Evolutionary conservation across 2,797 vertebrate species (phyloP).

Genomic region (Galago senegalensis): DNA sequence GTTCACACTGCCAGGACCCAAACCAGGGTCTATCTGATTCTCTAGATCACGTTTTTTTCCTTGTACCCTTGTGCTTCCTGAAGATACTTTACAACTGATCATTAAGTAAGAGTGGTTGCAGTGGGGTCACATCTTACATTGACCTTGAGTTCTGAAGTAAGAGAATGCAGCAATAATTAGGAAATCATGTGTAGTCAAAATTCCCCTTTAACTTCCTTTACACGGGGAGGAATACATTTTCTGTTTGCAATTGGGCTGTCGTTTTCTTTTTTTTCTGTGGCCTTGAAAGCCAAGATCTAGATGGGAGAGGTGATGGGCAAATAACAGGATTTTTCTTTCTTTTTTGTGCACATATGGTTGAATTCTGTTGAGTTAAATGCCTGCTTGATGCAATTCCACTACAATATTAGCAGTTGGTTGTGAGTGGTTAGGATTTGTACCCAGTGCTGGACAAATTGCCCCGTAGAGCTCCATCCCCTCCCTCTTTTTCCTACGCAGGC

Average conservation of each 20-base stretch:
- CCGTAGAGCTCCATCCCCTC: neutral
- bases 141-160: constrained; percentile 50
- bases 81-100: constrained; percentile 21
- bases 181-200: neutral
- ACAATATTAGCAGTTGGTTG: neutral
- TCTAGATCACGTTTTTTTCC: neutral
- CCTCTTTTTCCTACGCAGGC: constrained; percentile 50
- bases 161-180: constrained; percentile 9
- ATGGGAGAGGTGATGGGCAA: neutral
- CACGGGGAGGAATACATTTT: neutral
- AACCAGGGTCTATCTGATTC: neutral
- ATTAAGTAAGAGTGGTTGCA: neutral
- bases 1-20: neutral
- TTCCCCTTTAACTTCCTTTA: neutral
- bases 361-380: neutral
- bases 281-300: constrained; percentile 25
- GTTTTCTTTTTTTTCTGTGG: neutral
- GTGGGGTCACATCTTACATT: neutral
- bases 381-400: neutral
- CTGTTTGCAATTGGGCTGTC: neutral
- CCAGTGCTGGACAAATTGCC: neutral
- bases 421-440: neutral
- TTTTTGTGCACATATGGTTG: neutral
- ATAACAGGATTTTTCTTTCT: neutral
- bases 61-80: neutral